Percentiles rank a stretch among this genome's conserved stretches.
phyloP scores from a whole-genome alignment of 2,888 invertebrate genomes.

The Punctoribates punctum region DNA sequence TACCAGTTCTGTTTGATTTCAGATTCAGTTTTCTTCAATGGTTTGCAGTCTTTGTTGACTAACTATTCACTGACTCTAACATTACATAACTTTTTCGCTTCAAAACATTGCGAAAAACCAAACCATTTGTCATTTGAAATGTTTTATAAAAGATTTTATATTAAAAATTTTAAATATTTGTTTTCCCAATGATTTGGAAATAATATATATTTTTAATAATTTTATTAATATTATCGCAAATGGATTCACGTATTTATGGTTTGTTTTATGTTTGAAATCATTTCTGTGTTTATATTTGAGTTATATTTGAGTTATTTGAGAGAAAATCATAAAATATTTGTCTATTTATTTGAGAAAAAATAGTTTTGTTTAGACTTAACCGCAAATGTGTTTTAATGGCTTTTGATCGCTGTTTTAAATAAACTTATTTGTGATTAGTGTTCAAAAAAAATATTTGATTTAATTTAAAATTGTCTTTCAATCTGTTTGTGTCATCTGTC shows the following conservation, averaged over 20 bases:
- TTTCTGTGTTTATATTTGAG: neutral
- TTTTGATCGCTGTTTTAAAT: slow-evolving; percentile 11
- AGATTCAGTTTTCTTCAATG: neutral
- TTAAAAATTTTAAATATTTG: neutral
- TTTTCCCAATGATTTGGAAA: neutral
- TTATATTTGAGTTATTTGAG: neutral
- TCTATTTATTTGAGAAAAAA: no score
- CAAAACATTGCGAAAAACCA: neutral
- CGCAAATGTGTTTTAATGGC: neutral
- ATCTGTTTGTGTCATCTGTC: slow-evolving; percentile 53
- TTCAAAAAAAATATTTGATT: neutral
- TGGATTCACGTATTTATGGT: slow-evolving; percentile 26
- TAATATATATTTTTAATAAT: neutral
- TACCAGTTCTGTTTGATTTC: neutral
- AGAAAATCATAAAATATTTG: no score
- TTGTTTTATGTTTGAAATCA: neutral
- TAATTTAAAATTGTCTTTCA: neutral
- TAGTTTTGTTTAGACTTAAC: no score
- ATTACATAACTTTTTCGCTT: slow-evolving; percentile 2
- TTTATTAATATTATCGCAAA: neutral
- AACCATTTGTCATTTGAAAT: neutral
- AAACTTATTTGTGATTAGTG: neutral
- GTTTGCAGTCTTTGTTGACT: neutral
- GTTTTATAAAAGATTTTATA: neutral
- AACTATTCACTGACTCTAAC: neutral